Base-by-base conservation (phyloP, 2,797 vertebrate species). In the Schizothorax lantsangensis region DNA sequence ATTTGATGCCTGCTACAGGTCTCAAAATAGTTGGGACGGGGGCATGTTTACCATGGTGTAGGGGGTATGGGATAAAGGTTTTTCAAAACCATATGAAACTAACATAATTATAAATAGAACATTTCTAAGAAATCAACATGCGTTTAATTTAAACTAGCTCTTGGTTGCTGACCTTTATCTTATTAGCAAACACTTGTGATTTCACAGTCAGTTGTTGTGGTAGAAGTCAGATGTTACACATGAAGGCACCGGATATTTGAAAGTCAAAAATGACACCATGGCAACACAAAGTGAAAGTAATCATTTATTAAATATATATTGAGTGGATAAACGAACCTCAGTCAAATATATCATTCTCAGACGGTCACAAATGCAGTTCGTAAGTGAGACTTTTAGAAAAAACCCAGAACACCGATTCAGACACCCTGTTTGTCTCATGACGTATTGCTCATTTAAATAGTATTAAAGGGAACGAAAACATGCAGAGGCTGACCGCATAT, bases 301-400 rank as follows among this genome's bases (percentile, higher is more conserved):
- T 87, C 84, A 84, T 90, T 90, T 88, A 90, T 45, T 45, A 11
- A 45, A 45, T 45, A 45, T 45, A 45, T 85, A 69, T 49, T n/a
- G 40, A 40, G 54, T 80, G 30, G 33, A 38, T 81, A 59, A 88
- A 17, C 82, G 26, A 79, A 71, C 17, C 81, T n/a, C 38, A n/a
- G 33, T 47, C 74, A 72, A 83, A 84, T 57, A 15, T 54, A 69
- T 57, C 30, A 80, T 85, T 85, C 75, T 75, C 79, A 88, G 47
- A 57, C 36, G 72, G 52, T 79, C 59, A 84, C 43, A 84, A 86
- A 81, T 69, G 6, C 8, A 5, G 36, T 80, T 90, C 52, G 2
- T 47, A 75, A 59, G 9, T 21, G 26, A 72, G 75, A 72, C 82
- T 82, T 62, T 0, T 52, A 17, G 6, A 26, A 80, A 84, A 84